Percentiles rank a stretch among this genome's conserved stretches.
Evolutionary conservation across 2,113 vertebrate species (phyloP).

Genomic region (Lycaon pictus): DNA sequence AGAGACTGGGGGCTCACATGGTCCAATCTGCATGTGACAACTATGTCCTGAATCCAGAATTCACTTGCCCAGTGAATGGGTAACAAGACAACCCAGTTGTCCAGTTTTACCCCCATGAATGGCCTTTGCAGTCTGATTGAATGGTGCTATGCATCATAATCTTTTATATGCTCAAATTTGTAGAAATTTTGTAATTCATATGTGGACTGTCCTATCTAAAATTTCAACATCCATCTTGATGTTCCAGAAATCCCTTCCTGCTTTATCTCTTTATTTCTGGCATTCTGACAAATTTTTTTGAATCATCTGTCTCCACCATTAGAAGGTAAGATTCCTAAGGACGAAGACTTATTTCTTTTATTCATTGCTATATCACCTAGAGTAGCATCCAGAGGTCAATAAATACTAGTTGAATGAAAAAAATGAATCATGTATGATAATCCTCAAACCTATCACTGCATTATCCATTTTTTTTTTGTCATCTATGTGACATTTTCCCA

Average conservation of each 20-base stretch:
- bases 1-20: not conserved
- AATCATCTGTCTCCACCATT: not conserved
- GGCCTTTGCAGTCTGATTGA: not conserved
- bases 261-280: not conserved
- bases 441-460: not conserved
- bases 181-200: not conserved
- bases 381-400: not conserved
- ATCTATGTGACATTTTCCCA: slow-evolving; percentile 42
- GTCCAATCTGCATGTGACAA: not conserved
- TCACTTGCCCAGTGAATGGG: not conserved
- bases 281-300: not conserved
- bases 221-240: not conserved
- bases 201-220: not conserved
- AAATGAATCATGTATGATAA: not conserved
- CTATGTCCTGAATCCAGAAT: not conserved
- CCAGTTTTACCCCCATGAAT: not conserved
- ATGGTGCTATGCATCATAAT: not conserved
- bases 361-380: not conserved
- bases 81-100: not conserved
- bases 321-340: not conserved
- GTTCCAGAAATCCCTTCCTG: not conserved
- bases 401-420: not conserved
- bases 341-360: not conserved
- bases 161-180: not conserved
- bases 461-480: not conserved